A percentile compares a stretch with the other conserved stretches of the same genome.
phyloP scores from a whole-genome alignment of 2,797 vertebrate genomes.

The Dallia pectoralis region DNA sequence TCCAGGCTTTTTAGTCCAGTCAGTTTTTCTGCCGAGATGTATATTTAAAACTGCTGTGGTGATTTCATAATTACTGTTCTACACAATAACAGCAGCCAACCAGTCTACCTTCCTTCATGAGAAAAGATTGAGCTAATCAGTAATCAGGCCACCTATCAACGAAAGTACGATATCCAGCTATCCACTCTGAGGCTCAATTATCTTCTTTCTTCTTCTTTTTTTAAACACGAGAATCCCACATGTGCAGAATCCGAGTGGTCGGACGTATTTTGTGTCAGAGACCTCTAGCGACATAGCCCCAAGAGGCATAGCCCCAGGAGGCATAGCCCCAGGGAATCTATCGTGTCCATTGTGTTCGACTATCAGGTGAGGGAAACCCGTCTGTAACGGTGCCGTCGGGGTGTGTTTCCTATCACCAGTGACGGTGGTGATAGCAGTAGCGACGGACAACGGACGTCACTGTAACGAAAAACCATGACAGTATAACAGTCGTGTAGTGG shows the following conservation, averaged over 20 bases:
- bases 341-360: constrained; percentile 58
- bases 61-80: constrained; percentile 74
- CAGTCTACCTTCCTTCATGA: constrained; percentile 43
- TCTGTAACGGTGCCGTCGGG: constrained; percentile 48
- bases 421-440: constrained; percentile 38
- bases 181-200: neutral
- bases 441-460: constrained; percentile 40
- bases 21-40: constrained; percentile 61
- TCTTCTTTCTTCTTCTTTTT: neutral
- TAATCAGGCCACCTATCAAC: constrained; percentile 15
- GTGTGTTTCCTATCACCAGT: constrained; percentile 41
- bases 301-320: constrained; percentile 34
- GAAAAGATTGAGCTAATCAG: constrained; percentile 27
- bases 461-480: constrained; percentile 29
- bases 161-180: neutral
- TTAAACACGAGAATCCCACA: neutral
- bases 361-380: constrained; percentile 56
- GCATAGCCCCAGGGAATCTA: constrained; percentile 28
- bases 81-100: constrained; percentile 59
- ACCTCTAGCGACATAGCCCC: constrained; percentile 18
- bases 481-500: constrained; percentile 9
- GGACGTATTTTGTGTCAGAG: constrained; percentile 22
- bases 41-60: constrained; percentile 74
- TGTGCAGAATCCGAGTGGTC: constrained; percentile 34
- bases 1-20: constrained; percentile 67